Base-by-base conservation (phyloP, 2,888 invertebrate genomes). In the Eucera pruinosa region DNA sequence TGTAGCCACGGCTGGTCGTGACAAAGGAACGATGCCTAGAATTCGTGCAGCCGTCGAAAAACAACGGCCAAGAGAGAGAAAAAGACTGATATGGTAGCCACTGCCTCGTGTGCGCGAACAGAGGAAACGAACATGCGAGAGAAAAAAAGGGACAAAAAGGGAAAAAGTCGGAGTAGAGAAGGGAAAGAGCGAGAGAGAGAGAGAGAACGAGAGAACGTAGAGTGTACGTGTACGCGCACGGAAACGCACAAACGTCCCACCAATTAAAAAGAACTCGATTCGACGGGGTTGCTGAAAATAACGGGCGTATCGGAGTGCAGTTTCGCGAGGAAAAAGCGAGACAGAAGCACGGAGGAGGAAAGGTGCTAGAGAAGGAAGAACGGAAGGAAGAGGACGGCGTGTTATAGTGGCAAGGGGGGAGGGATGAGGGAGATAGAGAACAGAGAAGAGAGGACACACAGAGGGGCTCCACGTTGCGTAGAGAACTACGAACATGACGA, bases 211-310 rank as follows among this genome's bases (percentile, higher is more conserved):
- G 15, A 39, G 27, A 25, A 60, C 33, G 54, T 33, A 45, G 45
- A 50, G 60, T 41, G 58, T 60, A 48, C 69, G 57, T 41, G 73
- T 70, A 74, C 58, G 67, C 25, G 66, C 67, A 74, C 80, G 75
- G 76, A 75, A 80, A 76, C 80, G 81, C 72, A 77, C 80, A 57
- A 79, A 70, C 81, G 81, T 83, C 70, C 82, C 85, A 86, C 86
- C 89, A 90, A 90, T 90, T 90, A 90, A 89, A 89, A 89, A 86
- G 86, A 87, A 86, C 87, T 83, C 85, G 88, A 88, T 89, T 87
- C 83, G 78, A 82, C 83, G 85, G 83, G 84, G 81, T 87, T 86
- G 80, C 86, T 85, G 82, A 85, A 89, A 89, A 88, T 89, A 88
- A 89, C 88, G 86, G 86, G 83, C 82, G 86, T 86, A 89, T 87